Percentiles rank a stretch among this genome's conserved stretches.
phyloP scores from a whole-genome alignment of 1,140 invertebrate species.

The Gryllus bimaculatus region DNA sequence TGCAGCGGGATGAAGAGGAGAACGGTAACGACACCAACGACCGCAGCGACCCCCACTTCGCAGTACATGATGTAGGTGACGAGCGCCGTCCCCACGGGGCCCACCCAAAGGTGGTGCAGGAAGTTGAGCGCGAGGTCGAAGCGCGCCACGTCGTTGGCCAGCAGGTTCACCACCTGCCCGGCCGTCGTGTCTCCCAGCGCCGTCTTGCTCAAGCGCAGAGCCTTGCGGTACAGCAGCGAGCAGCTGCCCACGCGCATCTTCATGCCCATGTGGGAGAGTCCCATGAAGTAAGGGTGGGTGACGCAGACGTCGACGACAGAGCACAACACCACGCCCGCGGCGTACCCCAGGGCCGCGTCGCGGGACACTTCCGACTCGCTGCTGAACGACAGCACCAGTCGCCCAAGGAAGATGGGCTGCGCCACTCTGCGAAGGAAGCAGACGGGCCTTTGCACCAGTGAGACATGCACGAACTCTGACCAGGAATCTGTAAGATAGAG shows the following conservation, averaged over 20 bases:
- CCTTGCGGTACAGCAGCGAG: conserved; percentile 43
- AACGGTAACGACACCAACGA: conserved; percentile 68
- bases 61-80: conserved; percentile 66
- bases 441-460: too few relatives aligned
- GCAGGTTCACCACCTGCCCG: conserved; percentile 83
- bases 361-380: conserved; percentile 32
- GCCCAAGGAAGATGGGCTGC: conserved; percentile 32
- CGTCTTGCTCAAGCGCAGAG: conserved; percentile 41
- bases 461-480: too few relatives aligned
- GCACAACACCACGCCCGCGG: conserved; percentile 44
- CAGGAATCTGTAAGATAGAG: too few relatives aligned
- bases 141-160: conserved; percentile 79
- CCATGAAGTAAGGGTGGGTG: conserved; percentile 70
- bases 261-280: conserved; percentile 58
- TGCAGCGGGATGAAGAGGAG: conserved; percentile 76
- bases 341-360: conserved; percentile 44
- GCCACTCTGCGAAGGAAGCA: conserved; percentile 23
- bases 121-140: conserved; percentile 59
- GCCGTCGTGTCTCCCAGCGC: conserved; percentile 66
- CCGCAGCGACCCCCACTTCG: conserved; percentile 59
- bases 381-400: conserved; percentile 33
- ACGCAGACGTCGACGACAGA: conserved; percentile 52
- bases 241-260: conserved; percentile 44
- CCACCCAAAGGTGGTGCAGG: conserved; percentile 69
- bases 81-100: conserved; percentile 67